Conservation (phyloP, 2,797 vertebrate genomes). For the Triplophysa bombifrons region DNA sequence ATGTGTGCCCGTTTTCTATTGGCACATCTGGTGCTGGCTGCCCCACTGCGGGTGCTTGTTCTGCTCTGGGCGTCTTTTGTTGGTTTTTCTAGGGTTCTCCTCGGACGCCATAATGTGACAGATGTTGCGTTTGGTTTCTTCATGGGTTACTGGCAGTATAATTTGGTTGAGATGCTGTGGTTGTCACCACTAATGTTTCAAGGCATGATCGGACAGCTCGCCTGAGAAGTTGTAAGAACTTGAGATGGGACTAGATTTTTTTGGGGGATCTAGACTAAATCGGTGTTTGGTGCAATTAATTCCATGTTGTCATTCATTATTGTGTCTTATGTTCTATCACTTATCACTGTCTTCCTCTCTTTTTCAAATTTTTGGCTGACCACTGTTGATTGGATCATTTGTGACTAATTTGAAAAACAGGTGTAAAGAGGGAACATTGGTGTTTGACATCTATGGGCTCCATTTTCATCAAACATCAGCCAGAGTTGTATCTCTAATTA, state of each 20-base stretch:
- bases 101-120: constrained; percentile 95
- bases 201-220: constrained; percentile 68
- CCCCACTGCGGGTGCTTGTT: constrained; percentile 88
- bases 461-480: neutral
- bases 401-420: neutral
- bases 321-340: neutral
- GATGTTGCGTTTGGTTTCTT: constrained; percentile 92
- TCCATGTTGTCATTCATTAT: neutral
- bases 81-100: constrained; percentile 90
- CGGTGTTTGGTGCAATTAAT: constrained; percentile 8
- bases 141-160: constrained; percentile 92
- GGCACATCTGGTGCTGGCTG: constrained; percentile 89
- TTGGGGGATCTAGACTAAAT: neutral
- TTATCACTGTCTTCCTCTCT: neutral
- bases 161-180: constrained; percentile 92
- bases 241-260: neutral
- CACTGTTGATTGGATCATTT: neutral
- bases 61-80: constrained; percentile 89
- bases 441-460: neutral
- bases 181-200: constrained; percentile 82
- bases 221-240: constrained; percentile 46
- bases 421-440: neutral
- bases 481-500: constrained; percentile 11
- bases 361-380: neutral
- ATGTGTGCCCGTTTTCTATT: constrained; percentile 91